Base-by-base conservation (phyloP, 2,888 invertebrate species). In the Zygothrica quintamaculata region DNA sequence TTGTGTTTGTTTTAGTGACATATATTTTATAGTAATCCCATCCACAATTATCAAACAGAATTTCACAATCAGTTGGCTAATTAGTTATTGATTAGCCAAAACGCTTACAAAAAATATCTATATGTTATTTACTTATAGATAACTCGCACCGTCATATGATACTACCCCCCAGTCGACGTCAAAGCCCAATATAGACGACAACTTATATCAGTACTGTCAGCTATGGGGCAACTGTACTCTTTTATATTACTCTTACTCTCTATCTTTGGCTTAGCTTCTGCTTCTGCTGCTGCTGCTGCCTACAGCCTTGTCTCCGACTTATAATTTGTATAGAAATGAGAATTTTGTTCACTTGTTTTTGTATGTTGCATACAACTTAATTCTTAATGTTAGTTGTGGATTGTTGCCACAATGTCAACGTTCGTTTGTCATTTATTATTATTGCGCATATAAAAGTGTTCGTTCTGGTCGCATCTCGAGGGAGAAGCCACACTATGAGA, bases 81-180 rank as follows among this genome's bases (percentile, higher is more conserved):
- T 80, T 84, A 70, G 85, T 66, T 80, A 85, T 70, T 82, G 80
- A 80, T 80, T 81, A 61, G 69, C 26, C 47, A 51, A 74, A 81
- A 52, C 67, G 67, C 52, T 70, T 51, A 47, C 12, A 12, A 11
- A 44, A 56, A 34, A 15, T 36, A 56, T 64, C 55, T 52, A 60
- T 46, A 43, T 34, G 40, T 16, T 53, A 65, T 69, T 74, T 72
- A 22, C 18, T 22, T 5, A 22, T 65, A 84, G 80, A 80, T 80
- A 80, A 66, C 57, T 42, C 59, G 11, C 7, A 31, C 39, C 39
- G 59, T 62, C 68, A 58, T 52, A 59, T 74, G 65, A 81, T 66
- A 75, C 46, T 16, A 37, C 37, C 29, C 29, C 9, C 1, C 29
- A 7, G n/a, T 1, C 29, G 29, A n/a, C n/a, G n/a, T n/a, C 29